Conservation (phyloP, 2,113 vertebrate species). For the Rhinolophus sinicus region DNA sequence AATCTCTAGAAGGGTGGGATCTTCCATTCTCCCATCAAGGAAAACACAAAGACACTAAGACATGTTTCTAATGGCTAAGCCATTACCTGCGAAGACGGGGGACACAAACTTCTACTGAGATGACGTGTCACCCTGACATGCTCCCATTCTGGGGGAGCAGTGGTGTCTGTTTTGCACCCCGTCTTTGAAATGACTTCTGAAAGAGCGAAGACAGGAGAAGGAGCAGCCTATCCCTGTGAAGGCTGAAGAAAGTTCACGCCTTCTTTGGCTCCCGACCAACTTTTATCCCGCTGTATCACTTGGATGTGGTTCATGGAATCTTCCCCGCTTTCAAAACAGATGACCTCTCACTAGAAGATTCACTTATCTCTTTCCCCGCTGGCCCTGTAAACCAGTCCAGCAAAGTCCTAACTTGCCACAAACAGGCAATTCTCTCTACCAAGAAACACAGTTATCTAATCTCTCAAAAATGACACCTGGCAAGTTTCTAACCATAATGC, state of each 20-base stretch:
- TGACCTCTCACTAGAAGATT: slow-evolving; percentile 58
- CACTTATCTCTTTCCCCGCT: not conserved
- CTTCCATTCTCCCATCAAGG: not conserved
- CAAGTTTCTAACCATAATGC: slow-evolving; percentile 41
- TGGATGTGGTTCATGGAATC: slow-evolving; percentile 70
- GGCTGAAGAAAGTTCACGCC: not conserved
- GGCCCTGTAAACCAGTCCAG: slow-evolving; percentile 10
- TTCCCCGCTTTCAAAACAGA: slow-evolving; percentile 77
- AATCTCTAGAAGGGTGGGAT: not conserved
- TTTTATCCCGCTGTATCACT: slow-evolving; percentile 50
- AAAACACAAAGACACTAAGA: not conserved
- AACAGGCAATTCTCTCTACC: slow-evolving; percentile 64
- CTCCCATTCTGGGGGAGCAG: no score
- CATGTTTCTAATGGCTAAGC: not conserved
- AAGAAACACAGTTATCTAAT: slow-evolving; percentile 77
- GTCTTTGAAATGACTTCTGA: not conserved
- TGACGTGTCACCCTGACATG: fast-evolving
- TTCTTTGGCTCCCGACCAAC: not conserved
- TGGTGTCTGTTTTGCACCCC: fast-evolving
- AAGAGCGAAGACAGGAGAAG: not conserved
- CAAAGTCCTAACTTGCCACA: slow-evolving; percentile 46
- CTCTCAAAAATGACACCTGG: slow-evolving; percentile 75
- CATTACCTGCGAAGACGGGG: not conserved
- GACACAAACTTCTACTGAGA: fast-evolving
- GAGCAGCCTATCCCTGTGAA: fast-evolving